Evolutionary conservation across 2,113 vertebrate species (phyloP).

Genomic region (Camarhynchus parvulus): DNA sequence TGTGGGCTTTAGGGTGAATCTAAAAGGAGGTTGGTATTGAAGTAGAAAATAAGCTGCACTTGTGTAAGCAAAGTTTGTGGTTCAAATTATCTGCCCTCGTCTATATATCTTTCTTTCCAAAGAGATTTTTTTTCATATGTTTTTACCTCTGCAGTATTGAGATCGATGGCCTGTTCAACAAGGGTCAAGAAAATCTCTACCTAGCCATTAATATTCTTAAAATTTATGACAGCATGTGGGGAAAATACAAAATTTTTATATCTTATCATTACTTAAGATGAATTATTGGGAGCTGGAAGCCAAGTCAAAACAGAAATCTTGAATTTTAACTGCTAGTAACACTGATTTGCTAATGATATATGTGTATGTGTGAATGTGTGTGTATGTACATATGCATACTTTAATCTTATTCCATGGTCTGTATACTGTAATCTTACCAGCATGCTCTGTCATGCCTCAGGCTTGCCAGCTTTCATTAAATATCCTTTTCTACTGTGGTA

Average conservation of each 20-base stretch:
- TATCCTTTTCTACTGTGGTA: background rate
- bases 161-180: background rate
- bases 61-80: background rate
- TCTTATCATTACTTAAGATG: background rate
- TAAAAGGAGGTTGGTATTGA: background rate
- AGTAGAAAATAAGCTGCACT: background rate
- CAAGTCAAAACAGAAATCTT: background rate
- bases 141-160: background rate
- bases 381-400: background rate
- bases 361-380: background rate
- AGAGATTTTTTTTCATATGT: background rate
- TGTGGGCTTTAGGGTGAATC: background rate
- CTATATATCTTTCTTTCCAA: background rate
- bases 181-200: background rate
- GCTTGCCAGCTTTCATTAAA: background rate
- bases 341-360: background rate
- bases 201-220: conserved; percentile 7
- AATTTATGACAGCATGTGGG: background rate
- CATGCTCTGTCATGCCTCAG: background rate
- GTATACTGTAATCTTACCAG: background rate
- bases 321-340: background rate
- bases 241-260: background rate
- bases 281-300: background rate
- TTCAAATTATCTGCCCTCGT: background rate
- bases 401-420: background rate